Evolutionary conservation across 2,888 invertebrate species (phyloP), one percentile per base, ranked within the genome.

Genomic region (Andricus curvator): DNA sequence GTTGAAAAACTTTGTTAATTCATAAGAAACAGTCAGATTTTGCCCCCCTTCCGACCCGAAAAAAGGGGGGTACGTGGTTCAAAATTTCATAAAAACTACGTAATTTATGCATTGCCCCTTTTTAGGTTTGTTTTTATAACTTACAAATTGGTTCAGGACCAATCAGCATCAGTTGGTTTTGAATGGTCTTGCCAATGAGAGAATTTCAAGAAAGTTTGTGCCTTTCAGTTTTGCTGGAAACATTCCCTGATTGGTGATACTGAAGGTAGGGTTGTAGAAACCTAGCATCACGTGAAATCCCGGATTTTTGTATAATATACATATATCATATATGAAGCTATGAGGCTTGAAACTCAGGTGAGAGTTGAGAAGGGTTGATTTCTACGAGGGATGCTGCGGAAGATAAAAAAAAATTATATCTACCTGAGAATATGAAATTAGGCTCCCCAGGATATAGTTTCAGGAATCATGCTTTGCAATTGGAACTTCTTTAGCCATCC

Each of bases 341-440:
- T 25, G 22, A 70, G 20, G 70, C 29, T 48, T 48, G 13, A 48
- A 44, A 48, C 22, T 8, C 2, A 20, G 6, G 5, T 70, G 17
- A 51, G 44, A 51, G 25, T 29, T 48, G 6, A 25, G 48, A 22
- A 70, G 70, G 70, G 51, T 29, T 29, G 20, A 20, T 70, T 29
- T 48, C 17, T 29, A 29, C 70, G 20, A 70, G 70, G 51, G 70
- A 70, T 70, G 70, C 29, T 33, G 70, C 11, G 48, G 25, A 70
- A 70, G 48, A 70, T 48, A 29, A 29, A 29, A 70, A 70, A 48
- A 48, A 70, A 51, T 25, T 25, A 48, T 29, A 20, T 70, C 22
- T 33, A 70, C 70, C 51, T 70, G 70, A 51, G 20, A 60, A 60
- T 60, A 11, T 22, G 60, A 51, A 70, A 70, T 70, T 70, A 51